Evolutionary conservation across 1,140 invertebrate species (phyloP).

Genomic region (Brachionus paranguensis): DNA sequence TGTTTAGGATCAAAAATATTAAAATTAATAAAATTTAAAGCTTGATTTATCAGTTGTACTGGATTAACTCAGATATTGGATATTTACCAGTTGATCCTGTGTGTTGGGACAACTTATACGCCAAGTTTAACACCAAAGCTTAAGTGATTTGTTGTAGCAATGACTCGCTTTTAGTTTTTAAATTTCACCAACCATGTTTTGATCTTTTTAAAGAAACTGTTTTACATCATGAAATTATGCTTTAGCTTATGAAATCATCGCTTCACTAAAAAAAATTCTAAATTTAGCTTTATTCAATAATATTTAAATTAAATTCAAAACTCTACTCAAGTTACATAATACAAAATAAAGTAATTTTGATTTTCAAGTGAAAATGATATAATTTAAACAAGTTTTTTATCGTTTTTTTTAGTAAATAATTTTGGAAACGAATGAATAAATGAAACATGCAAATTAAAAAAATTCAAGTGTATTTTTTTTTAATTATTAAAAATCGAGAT

Average conservation of each 20-base stretch:
- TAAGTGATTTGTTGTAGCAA: neutral
- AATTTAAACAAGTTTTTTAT: neutral
- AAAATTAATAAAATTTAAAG: neutral
- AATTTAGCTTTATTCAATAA: neutral
- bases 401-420: neutral
- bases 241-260: neutral
- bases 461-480: neutral
- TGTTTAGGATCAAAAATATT: neutral
- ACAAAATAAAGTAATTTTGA: neutral
- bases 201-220: neutral
- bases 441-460: neutral
- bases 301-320: neutral
- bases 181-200: neutral
- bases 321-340: neutral
- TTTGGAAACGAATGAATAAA: neutral
- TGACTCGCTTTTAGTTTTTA: neutral
- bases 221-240: neutral
- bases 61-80: neutral
- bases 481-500: neutral
- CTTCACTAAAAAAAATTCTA: neutral
- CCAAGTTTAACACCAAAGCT: neutral
- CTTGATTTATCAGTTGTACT: neutral
- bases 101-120: neutral
- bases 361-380: neutral
- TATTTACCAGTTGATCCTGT: neutral